These are phyloP conservation scores for Marasmarcha lunaedactyla DNA, from an alignment of 2,888 invertebrate species.

Conservation along the genomic window DNA sequence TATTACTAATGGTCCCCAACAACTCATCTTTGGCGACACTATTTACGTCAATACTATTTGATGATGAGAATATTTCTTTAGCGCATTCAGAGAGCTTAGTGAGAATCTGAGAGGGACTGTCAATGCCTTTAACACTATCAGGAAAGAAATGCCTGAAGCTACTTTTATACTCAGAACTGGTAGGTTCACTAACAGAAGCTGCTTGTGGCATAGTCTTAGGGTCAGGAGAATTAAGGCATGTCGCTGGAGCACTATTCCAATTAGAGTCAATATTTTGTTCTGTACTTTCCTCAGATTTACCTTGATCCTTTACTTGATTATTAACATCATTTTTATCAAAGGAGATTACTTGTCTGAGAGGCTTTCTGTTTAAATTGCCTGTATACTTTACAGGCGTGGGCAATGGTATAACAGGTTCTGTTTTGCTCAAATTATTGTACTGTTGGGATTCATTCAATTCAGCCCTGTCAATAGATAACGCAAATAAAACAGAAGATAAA, in stretches of 20 bases:
- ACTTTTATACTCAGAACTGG: conserved; percentile 51
- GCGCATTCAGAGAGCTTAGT: conserved; percentile 59
- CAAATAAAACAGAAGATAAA: conserved; percentile 90
- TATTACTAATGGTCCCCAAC: conserved; percentile 54
- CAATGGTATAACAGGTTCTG: conserved; percentile 79
- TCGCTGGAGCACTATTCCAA: conserved; percentile 73
- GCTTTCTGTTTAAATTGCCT: conserved; percentile 46
- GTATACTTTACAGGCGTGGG: conserved; percentile 70
- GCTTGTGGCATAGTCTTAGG: conserved; percentile 35
- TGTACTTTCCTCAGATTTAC: conserved; percentile 20
- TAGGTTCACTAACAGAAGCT: conserved; percentile 52
- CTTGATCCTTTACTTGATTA: conserved; percentile 22
- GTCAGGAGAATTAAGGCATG: conserved; percentile 73
- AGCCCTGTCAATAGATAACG: conserved; percentile 89
- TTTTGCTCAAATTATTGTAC: conserved; percentile 50
- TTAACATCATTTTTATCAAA: conserved; percentile 54
- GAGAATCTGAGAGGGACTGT: conserved; percentile 58
- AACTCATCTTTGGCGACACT: conserved; percentile 43
- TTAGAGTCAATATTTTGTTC: conserved; percentile 26
- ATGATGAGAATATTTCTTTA: conserved; percentile 62
- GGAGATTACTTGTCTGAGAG: conserved; percentile 60
- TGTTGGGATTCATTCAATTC: conserved; percentile 77
- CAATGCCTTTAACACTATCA: conserved; percentile 52
- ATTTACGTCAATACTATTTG: conserved; percentile 52
- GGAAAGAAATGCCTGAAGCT: conserved; percentile 57